Percentiles rank a stretch among this genome's conserved stretches.
These are phyloP conservation scores for Trissonchulus sp. DNA, from an alignment of 2,888 invertebrate genomes.

Conservation along the genomic window DNA sequence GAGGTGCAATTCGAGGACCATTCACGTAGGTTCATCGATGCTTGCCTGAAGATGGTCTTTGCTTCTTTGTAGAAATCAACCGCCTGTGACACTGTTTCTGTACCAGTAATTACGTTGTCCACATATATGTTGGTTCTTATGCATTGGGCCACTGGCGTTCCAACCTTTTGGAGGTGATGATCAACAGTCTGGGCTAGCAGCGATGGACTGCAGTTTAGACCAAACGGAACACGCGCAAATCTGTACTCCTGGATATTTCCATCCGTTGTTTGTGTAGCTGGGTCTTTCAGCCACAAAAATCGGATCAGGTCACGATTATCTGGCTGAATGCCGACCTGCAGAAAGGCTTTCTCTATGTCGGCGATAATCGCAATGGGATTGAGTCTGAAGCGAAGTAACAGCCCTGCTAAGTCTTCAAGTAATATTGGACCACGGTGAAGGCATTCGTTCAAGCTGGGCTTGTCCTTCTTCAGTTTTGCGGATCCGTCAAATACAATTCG, in stretches of 20 bases:
- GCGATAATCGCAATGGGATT: constrained; percentile 32
- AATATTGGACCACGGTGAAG: constrained; percentile 34
- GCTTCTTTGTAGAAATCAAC: constrained; percentile 8
- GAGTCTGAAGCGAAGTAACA: constrained; percentile 33
- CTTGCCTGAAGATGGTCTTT: constrained; percentile 31
- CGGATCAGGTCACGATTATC: constrained; percentile 32
- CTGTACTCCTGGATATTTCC: not conserved
- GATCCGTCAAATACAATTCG: constrained; percentile 38
- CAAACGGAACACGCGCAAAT: not conserved
- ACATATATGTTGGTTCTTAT: constrained; percentile 29
- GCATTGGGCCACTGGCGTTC: not conserved
- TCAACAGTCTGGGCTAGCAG: constrained; percentile 21
- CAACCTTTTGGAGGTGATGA: not conserved
- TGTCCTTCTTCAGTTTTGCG: not conserved
- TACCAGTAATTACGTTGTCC: too few species aligned
- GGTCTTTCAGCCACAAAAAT: constrained; percentile 35
- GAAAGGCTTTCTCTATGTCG: constrained; percentile 22
- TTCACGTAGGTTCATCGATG: constrained; percentile 26
- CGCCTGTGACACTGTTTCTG: constrained; percentile 20
- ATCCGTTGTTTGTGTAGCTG: not conserved
- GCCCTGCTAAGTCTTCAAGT: constrained; percentile 29
- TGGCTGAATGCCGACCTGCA: constrained; percentile 33
- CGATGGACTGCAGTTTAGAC: constrained; percentile 27
- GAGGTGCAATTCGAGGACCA: not conserved
- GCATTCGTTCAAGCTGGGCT: constrained; percentile 34